These are phyloP conservation scores for Oncorhynchus gorbuscha DNA, from an alignment of 2,113 vertebrate species.

Conservation along the genomic window DNA sequence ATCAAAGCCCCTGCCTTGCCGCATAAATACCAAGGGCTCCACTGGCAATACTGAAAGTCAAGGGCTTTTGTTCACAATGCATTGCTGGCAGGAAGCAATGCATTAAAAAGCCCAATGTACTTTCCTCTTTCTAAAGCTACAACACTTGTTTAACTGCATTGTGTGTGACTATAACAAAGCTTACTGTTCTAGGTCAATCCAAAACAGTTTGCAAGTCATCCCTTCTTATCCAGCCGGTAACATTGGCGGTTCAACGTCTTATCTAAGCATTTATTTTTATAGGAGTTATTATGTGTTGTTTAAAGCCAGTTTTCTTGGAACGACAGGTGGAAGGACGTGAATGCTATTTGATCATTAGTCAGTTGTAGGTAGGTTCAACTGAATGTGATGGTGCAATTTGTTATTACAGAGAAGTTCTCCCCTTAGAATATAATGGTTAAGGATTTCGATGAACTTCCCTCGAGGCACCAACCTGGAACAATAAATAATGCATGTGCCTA, in stretches of 20 bases:
- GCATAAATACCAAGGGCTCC: too few species aligned
- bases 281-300: not conserved
- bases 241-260: not conserved
- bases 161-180: too few species aligned
- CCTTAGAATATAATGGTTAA: constrained; percentile 33
- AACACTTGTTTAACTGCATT: too few species aligned
- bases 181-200: too few species aligned
- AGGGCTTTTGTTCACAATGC: too few species aligned
- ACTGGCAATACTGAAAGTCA: too few species aligned
- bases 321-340: not conserved
- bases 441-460: constrained; percentile 37
- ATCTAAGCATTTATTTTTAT: not conserved
- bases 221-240: too few species aligned
- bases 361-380: not conserved
- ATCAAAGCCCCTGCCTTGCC: too few species aligned
- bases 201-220: too few species aligned
- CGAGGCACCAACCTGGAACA: constrained; percentile 36
- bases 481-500: constrained; percentile 61
- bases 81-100: too few species aligned
- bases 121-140: too few species aligned
- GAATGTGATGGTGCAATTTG: not conserved
- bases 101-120: too few species aligned
- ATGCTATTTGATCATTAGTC: not conserved
- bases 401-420: not conserved
- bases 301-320: not conserved